Base-by-base conservation (phyloP, 2,888 invertebrate genomes). In the Stenurella melanura region DNA sequence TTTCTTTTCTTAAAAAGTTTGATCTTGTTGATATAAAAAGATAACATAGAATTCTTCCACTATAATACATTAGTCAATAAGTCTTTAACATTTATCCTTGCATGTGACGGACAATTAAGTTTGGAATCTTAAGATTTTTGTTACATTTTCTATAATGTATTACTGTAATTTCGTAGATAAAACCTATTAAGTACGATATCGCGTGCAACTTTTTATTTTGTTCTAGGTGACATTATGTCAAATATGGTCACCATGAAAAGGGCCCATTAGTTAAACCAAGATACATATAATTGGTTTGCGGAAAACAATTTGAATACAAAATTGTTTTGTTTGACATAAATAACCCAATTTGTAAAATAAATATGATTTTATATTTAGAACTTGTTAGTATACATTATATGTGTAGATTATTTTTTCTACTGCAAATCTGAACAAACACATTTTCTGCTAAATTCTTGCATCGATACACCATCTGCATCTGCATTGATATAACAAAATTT, bases 131-230 rank as follows among this genome's bases (percentile, higher is more conserved):
- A 50, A 50, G 50, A n/a, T 17, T n/a, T 15, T 50, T 15, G 50
- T n/a, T n/a, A 50, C n/a, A n/a, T 50, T 50, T 50, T 50, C 50
- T 50, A 50, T 50, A 50, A 50, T 50, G n/a, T 50, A 50, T 50
- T 50, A 15, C n/a, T 50, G n/a, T 50, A 50, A 5, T 50, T 50
- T 50, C 1, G 12, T 42, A 15, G 15, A 50, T 50, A 50, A 50
- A n/a, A 50, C 5, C n/a, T 50, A 50, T 50, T 50, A 50, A 50
- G n/a, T 17, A n/a, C 6, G n/a, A 50, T n/a, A 50, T 50, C 0
- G 50, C 50, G 50, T 50, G 50, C 50, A n/a, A 50, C n/a, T 50
- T 50, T n/a, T 50, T n/a, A n/a, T n/a, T n/a, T 9, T 1, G 3
- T 0, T n/a, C 42, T n/a, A n/a, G 6, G n/a, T 15, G 50, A 50